Evolutionary conservation across 1,140 invertebrate genomes (phyloP), one percentile per base, ranked within the genome.

Genomic region (Galleria mellonella): DNA sequence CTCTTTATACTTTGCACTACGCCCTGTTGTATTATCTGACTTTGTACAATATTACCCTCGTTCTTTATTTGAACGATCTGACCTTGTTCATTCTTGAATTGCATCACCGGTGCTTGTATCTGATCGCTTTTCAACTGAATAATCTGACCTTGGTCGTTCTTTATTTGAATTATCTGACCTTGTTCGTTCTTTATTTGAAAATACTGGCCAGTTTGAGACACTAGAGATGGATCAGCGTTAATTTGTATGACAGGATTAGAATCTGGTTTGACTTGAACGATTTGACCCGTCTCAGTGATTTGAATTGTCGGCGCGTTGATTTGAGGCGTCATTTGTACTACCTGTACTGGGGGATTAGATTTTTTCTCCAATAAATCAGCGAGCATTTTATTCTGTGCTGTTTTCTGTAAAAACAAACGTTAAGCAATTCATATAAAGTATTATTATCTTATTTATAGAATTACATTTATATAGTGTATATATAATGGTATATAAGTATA

Each of bases 301-400:
- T 85, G 82, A 30, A 85, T 85, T 11, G 78, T 85, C 0, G 82
- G 82, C 0, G 78, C 75, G 57, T 68, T 79, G 2, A 81, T 72
- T 41, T 83, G 78, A 4, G 73, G 63, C 0, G 53, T 62, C 79
- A 83, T 78, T 66, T 83, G 82, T 3, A 85, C 82, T 0, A 85
- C 74, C 65, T 81, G 82, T 2, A 84, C 71, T 4, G 78, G 83
- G 3, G 84, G 86, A 29, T 84, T 81, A 0, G 86, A 86, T 54
- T 86, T 85, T 47, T 87, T 87, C 52, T 87, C 84, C 1, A 87
- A 60, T 10, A 87, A 52, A 44, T 85, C 84, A 0, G 84, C 82
- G 33, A 87, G 57, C 83, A 87, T 87, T 70, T 87, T 87, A 50
- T 87, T 87, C 69, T 87, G 76, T 0, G 78, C 74, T 0, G 73